phyloP scores from a whole-genome alignment of 2,113 vertebrate genomes.

The Egretta garzetta region DNA sequence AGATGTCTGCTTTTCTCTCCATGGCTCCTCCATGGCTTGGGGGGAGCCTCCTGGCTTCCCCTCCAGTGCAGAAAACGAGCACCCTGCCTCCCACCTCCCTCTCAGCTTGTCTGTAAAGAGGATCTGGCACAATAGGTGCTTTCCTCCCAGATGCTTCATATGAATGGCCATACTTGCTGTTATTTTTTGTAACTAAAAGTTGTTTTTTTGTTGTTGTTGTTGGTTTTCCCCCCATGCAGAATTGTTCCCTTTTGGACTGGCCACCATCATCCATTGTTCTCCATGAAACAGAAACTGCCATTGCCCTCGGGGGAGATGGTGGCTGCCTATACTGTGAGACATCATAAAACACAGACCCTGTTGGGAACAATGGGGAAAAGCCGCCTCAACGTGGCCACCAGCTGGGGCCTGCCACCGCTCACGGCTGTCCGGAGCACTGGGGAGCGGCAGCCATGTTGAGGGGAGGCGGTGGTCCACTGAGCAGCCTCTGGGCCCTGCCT shows the following conservation, averaged over 20 bases:
- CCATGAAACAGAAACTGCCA: conserved; percentile 12
- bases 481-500: not conserved
- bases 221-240: not conserved
- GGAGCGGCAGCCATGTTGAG: not conserved
- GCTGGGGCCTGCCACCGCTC: not conserved
- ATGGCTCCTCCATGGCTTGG: not conserved
- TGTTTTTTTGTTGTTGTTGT: not conserved
- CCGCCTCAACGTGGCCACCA: conserved; percentile 4
- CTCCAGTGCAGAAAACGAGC: not conserved
- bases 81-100: not conserved
- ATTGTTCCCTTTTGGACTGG: conserved; percentile 38
- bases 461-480: not conserved
- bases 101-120: not conserved
- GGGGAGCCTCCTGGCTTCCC: not conserved
- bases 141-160: not conserved
- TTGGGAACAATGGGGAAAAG: conserved; percentile 52
- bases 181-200: conserved; percentile 7
- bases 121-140: conserved; percentile 2
- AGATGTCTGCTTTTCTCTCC: not conserved
- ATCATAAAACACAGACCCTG: conserved; percentile 28
- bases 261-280: conserved; percentile 67
- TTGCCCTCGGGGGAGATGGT: not conserved
- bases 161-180: conserved; percentile 8
- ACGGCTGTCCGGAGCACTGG: not conserved
- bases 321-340: conserved; percentile 46